Evolutionary conservation across 2,797 vertebrate species (phyloP), one percentile per base, ranked within the genome.

Genomic region (Sebastes paucispinis): DNA sequence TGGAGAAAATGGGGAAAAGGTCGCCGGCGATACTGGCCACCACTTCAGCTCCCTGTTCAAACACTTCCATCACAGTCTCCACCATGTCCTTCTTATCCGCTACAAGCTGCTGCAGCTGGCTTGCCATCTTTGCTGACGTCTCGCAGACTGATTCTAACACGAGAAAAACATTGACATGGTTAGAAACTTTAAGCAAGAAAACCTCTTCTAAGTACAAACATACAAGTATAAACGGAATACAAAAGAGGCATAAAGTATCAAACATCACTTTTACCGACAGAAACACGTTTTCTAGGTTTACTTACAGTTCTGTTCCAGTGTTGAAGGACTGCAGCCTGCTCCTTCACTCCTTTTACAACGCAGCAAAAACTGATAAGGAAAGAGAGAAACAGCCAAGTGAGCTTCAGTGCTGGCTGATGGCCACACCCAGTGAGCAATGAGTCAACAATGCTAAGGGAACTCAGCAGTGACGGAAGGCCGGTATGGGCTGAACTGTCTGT

Each of bases 1-100:
- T 95, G 86, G 95, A 59, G 69, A 97, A 96, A 39, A 97, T 73
- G 0, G 95, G 96, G 85, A 96, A 96, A 43, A 97, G 81, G 88
- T 96, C 96, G 1, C 95, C 96, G 1, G 90, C 94, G 0, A 95
- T 93, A 70, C 94, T 94, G 68, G 95, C 95, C 77, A 96, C 89
- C 43, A 95, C 75, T 59, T 96, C 95, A 1, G 95, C 93, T n/a
- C 95, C 95, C 70, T 96, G 92, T 68, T 96, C 95, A 60, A 96
- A 96, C 68, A 95, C 90, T 13, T 96, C 94, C 96, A 96, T 96
- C 70, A 95, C 88, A 0, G 77, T 93, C 90, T 96, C 95, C 74
- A 96, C 95, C 75, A 94, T 52, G 22, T 94, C 77, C 81, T 96
- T 96, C 77, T 85, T 96, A 3, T 95, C 94, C 0, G 93, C 77